A percentile compares a stretch with the other conserved stretches of the same genome.
Evolutionary conservation across 2,888 invertebrate species (phyloP).

Genomic region (Epirrhoe alternata): DNA sequence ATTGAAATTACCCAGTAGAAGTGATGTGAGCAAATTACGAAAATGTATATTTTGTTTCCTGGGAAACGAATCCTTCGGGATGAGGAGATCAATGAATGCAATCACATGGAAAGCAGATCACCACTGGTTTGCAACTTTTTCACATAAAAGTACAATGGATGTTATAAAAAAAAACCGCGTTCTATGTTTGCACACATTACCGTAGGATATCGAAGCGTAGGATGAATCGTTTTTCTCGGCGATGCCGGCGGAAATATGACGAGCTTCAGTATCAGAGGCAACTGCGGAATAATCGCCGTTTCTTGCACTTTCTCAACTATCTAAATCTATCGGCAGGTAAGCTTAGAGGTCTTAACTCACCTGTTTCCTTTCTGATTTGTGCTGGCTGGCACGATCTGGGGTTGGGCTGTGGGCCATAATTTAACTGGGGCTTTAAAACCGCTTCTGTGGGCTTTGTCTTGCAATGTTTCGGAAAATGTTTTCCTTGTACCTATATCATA

Average conservation of each 20-base stretch:
- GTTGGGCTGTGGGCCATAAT: conserved; percentile 23
- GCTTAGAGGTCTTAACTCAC: background rate
- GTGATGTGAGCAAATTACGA: conserved; percentile 59
- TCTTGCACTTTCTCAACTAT: background rate
- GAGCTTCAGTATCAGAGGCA: too few species aligned
- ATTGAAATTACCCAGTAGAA: conserved; percentile 56
- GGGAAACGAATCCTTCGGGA: conserved; percentile 56
- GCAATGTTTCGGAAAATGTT: conserved; percentile 30
- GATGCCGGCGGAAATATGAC: too few species aligned
- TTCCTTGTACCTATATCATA: conserved; percentile 18
- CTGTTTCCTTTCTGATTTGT: conserved; percentile 4
- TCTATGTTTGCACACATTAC: too few species aligned
- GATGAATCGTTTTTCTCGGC: too few species aligned
- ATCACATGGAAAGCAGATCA: conserved; percentile 4
- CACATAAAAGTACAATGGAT: background rate
- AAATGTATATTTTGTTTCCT: conserved; percentile 60
- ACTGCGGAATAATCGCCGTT: background rate
- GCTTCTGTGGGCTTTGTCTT: conserved; percentile 29
- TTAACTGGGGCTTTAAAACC: conserved; percentile 35
- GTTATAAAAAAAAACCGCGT: too few species aligned
- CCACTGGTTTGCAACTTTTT: background rate
- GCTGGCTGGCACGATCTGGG: conserved; percentile 17
- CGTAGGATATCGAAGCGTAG: too few species aligned
- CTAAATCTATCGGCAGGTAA: too few species aligned
- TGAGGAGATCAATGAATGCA: conserved; percentile 41